A percentile compares a stretch with the other conserved stretches of the same genome.
Evolutionary conservation across 1,140 invertebrate genomes (phyloP).

Genomic region (Bilobella aurantiaca): DNA sequence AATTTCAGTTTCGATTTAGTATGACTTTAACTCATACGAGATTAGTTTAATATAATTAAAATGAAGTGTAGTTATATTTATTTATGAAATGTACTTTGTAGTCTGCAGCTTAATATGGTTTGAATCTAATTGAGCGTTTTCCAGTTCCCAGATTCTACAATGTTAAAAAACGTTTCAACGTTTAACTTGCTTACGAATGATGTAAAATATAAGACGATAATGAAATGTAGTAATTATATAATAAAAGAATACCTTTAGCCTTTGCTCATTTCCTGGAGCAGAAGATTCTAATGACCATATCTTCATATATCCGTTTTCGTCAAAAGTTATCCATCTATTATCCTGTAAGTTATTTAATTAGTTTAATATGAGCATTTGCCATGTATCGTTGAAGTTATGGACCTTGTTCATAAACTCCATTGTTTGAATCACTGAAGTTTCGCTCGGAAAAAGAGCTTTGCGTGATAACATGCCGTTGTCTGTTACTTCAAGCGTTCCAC

Average conservation of each 20-base stretch:
- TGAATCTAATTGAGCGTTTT: neutral
- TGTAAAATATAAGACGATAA: too few species aligned
- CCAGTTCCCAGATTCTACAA: too few species aligned
- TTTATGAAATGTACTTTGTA: neutral
- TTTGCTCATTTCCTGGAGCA: neutral
- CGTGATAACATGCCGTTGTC: neutral
- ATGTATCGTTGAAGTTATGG: neutral
- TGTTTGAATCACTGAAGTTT: slow-evolving; percentile 21
- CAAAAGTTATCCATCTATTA: slow-evolving; percentile 28
- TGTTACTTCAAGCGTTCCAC: too few species aligned
- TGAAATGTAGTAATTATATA: too few species aligned
- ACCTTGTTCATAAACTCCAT: slow-evolving; percentile 19
- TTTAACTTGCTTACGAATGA: too few species aligned
- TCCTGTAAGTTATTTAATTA: neutral
- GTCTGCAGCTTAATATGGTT: neutral
- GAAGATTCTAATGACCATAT: slow-evolving; percentile 13
- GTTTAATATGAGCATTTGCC: neutral
- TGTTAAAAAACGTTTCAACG: too few species aligned
- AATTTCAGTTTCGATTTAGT: too few species aligned
- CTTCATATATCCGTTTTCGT: slow-evolving; percentile 22
- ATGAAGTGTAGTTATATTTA: neutral
- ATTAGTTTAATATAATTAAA: too few species aligned
- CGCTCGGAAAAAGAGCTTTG: slow-evolving; percentile 18
- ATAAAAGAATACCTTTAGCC: neutral
- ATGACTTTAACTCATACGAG: too few species aligned